phyloP scores from a whole-genome alignment of 2,888 invertebrate genomes.

The Mesodorylaimus sp. region DNA sequence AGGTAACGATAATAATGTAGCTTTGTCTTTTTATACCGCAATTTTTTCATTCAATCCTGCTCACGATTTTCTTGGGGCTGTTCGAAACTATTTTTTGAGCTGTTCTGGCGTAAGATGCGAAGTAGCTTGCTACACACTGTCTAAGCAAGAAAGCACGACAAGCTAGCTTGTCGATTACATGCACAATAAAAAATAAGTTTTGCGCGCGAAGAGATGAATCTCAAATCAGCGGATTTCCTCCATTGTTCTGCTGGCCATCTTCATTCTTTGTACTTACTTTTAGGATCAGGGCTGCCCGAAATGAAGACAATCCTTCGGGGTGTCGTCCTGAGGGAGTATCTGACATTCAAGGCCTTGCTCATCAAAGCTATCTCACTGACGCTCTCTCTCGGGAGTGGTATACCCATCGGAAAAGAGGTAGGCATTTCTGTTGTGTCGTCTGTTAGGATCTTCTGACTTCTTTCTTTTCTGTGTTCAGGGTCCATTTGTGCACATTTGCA shows the following conservation, averaged over 20 bases:
- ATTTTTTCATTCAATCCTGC: too few species aligned
- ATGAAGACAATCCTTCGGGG: slow-evolving; percentile 93
- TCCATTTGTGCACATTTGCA: slow-evolving; percentile 94
- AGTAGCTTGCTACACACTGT: too few species aligned
- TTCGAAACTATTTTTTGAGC: too few species aligned
- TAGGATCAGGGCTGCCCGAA: slow-evolving; percentile 90
- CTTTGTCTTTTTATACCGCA: too few species aligned
- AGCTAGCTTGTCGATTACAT: too few species aligned
- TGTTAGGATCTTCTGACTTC: too few species aligned
- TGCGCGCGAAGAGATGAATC: too few species aligned
- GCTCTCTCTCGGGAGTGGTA: slow-evolving; percentile 79
- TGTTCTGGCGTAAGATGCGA: too few species aligned
- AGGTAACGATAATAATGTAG: too few species aligned
- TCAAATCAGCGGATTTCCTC: slow-evolving; percentile 14
- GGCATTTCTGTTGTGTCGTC: background rate
- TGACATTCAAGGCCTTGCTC: slow-evolving; percentile 77
- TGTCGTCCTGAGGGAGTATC: slow-evolving; percentile 86
- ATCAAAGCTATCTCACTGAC: slow-evolving; percentile 86
- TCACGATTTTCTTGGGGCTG: too few species aligned
- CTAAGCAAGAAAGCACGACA: too few species aligned
- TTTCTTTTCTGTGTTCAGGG: slow-evolving; percentile 39
- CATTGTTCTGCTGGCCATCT: background rate
- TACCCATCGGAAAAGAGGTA: slow-evolving; percentile 91
- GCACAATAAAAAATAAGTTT: too few species aligned
- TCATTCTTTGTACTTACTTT: background rate